A percentile compares a stretch with the other conserved stretches of the same genome.
Evolutionary conservation across 2,888 invertebrate genomes (phyloP).

Genomic region (Microchrysa polita): DNA sequence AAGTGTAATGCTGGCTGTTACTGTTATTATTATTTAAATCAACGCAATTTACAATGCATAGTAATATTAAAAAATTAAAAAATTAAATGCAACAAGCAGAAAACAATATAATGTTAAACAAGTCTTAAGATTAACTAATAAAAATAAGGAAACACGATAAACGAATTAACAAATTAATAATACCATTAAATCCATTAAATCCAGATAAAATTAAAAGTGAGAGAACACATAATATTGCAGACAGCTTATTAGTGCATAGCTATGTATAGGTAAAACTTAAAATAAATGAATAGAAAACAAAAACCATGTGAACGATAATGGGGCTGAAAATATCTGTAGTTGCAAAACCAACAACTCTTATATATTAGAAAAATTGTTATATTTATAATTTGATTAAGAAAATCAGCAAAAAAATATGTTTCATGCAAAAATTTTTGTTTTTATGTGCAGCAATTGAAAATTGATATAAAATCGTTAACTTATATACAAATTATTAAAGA

Average conservation of each 20-base stretch:
- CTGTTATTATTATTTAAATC: constrained; percentile 48
- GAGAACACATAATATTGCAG: constrained; percentile 58
- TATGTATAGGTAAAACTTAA: no score
- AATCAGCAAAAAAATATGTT: constrained; percentile 46
- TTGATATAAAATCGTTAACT: constrained; percentile 51
- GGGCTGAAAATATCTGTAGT: constrained; percentile 48
- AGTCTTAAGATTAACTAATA: constrained; percentile 50
- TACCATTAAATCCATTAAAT: no score
- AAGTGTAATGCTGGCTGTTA: constrained; percentile 68
- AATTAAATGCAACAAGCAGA: constrained; percentile 44
- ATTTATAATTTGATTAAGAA: constrained; percentile 52
- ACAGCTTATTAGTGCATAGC: constrained; percentile 49
- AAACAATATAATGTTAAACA: constrained; percentile 51
- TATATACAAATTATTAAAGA: constrained; percentile 45
- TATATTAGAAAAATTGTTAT: constrained; percentile 53
- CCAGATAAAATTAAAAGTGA: constrained; percentile 53
- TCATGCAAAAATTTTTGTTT: constrained; percentile 36
- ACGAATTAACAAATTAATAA: constrained; percentile 48
- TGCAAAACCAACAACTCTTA: constrained; percentile 49
- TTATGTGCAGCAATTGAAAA: constrained; percentile 38
- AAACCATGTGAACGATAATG: constrained; percentile 47
- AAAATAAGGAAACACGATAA: constrained; percentile 49
- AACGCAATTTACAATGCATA: constrained; percentile 51
- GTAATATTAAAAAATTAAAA: constrained; percentile 49
- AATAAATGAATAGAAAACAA: no score